Evolutionary conservation across 2,797 vertebrate genomes (phyloP).

Genomic region (Paguma larvata): DNA sequence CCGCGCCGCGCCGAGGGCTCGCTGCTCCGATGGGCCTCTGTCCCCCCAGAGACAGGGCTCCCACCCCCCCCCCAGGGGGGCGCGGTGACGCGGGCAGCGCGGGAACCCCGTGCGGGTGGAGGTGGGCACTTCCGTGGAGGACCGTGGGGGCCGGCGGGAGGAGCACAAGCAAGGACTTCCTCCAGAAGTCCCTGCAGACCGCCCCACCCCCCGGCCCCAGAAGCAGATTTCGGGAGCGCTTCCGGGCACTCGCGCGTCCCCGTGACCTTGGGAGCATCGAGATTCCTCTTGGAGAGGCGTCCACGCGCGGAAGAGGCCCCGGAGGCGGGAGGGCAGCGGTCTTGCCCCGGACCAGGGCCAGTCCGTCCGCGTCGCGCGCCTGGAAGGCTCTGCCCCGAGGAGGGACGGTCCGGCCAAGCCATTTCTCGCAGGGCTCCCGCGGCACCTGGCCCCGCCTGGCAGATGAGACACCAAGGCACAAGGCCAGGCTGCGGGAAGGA

Average conservation of each 20-base stretch:
- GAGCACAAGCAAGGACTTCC: background rate
- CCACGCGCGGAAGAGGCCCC: rapidly evolving
- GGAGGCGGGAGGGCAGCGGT: rapidly evolving
- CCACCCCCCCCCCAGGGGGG: rapidly evolving
- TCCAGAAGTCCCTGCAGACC: background rate
- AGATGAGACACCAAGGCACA: background rate
- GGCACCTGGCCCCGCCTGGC: background rate
- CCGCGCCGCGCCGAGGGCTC: rapidly evolving
- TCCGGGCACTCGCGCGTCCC: rapidly evolving
- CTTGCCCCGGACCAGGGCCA: rapidly evolving
- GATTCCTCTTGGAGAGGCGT: background rate
- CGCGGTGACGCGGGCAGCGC: no score
- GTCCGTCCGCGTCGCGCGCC: rapidly evolving
- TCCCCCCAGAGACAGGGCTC: no score
- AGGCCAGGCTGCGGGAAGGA: background rate
- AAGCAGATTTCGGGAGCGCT: background rate
- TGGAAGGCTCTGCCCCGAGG: background rate
- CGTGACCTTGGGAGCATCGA: rapidly evolving
- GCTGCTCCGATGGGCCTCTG: background rate
- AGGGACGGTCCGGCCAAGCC: rapidly evolving
- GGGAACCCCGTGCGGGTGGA: background rate
- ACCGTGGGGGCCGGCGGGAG: rapidly evolving
- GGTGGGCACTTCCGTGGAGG: background rate
- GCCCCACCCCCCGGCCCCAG: rapidly evolving
- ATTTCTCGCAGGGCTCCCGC: rapidly evolving